Evolutionary conservation across 2,888 invertebrate species (phyloP).

Genomic region (Aproaerema taeniolella): DNA sequence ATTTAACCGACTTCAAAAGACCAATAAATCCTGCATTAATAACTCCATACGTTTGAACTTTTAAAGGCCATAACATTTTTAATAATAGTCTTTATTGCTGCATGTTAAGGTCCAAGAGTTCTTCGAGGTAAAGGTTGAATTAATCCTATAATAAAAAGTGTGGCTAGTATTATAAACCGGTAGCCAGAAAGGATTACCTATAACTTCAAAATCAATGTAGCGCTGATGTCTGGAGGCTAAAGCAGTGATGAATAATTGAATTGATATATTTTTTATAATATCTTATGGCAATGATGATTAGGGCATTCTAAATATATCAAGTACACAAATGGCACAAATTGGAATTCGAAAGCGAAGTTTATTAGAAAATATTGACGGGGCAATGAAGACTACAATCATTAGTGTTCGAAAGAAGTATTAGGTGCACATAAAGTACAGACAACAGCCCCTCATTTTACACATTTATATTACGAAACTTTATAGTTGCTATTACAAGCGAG

Average conservation of each 20-base stretch:
- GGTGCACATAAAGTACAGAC: no score
- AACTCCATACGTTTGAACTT: conserved; percentile 44
- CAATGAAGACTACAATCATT: no score
- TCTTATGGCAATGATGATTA: no score
- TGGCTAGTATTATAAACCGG: conserved; percentile 51
- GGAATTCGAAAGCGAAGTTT: no score
- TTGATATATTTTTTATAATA: no score
- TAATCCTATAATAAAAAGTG: conserved; percentile 53
- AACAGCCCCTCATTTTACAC: no score
- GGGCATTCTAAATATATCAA: no score
- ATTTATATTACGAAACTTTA: no score
- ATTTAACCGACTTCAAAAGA: conserved; percentile 41
- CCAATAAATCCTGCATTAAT: conserved; percentile 64
- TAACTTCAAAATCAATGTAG: conserved; percentile 53
- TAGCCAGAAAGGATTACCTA: conserved; percentile 66
- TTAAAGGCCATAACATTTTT: conserved; percentile 16
- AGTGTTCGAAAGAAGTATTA: no score
- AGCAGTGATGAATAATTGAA: neutral
- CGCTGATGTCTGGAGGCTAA: conserved; percentile 38
- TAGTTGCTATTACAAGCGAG: no score
- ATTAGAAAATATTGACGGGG: no score
- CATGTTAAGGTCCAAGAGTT: neutral
- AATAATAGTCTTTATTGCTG: conserved; percentile 19
- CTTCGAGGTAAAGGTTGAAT: neutral
- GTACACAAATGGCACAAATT: no score